Conservation (phyloP, 2,888 invertebrate genomes). For the Acleris cristana region DNA sequence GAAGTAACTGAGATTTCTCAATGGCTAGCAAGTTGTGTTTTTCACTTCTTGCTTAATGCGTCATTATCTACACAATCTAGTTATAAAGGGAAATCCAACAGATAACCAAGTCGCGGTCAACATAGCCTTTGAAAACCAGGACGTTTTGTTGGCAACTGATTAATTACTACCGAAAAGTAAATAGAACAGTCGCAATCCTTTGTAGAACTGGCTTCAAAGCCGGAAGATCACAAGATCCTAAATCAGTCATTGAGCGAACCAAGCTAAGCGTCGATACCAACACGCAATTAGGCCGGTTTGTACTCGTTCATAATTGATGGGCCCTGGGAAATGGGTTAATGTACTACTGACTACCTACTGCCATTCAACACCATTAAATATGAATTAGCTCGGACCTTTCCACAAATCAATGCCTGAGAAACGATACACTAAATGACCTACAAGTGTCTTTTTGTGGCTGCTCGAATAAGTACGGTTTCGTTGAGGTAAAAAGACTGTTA, state of each 20-base stretch:
- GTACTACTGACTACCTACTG: slow-evolving; percentile 38
- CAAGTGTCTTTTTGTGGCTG: slow-evolving; percentile 8
- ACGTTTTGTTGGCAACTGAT: too few species aligned
- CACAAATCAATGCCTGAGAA: slow-evolving; percentile 52
- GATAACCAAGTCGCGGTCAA: too few species aligned
- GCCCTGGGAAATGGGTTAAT: slow-evolving; percentile 33
- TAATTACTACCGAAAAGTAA: too few species aligned
- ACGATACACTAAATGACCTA: slow-evolving; percentile 13
- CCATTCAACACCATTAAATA: slow-evolving; percentile 54
- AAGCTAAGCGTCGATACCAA: slow-evolving; percentile 2
- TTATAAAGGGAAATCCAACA: too few species aligned
- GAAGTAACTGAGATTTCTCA: too few species aligned
- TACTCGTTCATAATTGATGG: slow-evolving; percentile 51
- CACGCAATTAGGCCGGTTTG: slow-evolving; percentile 35
- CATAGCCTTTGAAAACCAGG: too few species aligned
- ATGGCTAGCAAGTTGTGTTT: too few species aligned
- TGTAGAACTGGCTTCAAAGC: too few species aligned
- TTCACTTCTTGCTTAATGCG: too few species aligned
- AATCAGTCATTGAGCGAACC: slow-evolving; percentile 7
- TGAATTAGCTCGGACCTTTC: slow-evolving; percentile 53
- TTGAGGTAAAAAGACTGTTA: not conserved
- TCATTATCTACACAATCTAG: too few species aligned
- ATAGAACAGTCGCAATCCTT: too few species aligned
- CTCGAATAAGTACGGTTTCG: slow-evolving; percentile 4
- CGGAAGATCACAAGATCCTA: not conserved